Conservation (phyloP, 2,113 vertebrate genomes). For the Danio rerio region GRCz12tu NC_133183.1:7875501-7876000, state of each 20-base stretch:
- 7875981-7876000: too few species aligned
- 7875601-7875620: slow-evolving; percentile 15
- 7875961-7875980: too few species aligned
- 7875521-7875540: background rate
- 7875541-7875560: background rate
- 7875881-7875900: too few species aligned
- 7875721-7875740: background rate
- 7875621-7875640: background rate
- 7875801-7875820: background rate
- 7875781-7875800: background rate
- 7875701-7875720: background rate
- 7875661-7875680: background rate
- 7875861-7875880: too few species aligned
- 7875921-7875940: too few species aligned
- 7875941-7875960: too few species aligned
- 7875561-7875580: background rate
- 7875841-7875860: background rate
- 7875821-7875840: too few species aligned
- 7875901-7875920: too few species aligned
- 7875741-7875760: background rate
- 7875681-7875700: background rate
- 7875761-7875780: background rate
- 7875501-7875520: background rate
- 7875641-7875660: background rate
- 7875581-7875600: background rate